Evolutionary conservation across 2,113 vertebrate genomes (phyloP).

Genomic region (Poecile atricapillus): DNA sequence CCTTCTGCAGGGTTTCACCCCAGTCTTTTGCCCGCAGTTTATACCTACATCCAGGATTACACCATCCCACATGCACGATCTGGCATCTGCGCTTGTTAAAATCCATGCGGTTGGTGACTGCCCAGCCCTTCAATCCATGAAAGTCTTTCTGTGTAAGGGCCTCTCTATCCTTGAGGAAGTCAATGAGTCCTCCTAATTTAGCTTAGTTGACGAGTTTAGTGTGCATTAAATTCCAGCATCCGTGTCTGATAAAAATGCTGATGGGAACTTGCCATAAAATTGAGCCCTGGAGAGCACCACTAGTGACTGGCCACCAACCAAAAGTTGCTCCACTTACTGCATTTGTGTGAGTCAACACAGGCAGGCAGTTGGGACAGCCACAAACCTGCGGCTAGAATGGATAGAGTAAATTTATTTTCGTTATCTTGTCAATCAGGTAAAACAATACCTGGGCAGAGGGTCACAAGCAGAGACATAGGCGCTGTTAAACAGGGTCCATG

Average conservation of each 20-base stretch:
- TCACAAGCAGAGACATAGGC: not conserved
- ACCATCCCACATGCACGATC: not conserved
- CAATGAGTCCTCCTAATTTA: not conserved
- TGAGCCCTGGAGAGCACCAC: not conserved
- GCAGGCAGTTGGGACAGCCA: not conserved
- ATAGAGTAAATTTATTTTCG: not conserved
- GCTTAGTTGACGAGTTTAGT: not conserved
- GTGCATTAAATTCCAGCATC: not conserved
- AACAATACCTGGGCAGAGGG: not conserved
- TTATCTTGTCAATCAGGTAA: not conserved
- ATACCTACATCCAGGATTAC: not conserved
- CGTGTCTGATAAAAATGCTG: not conserved
- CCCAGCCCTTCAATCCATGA: not conserved
- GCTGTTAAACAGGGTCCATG: not conserved
- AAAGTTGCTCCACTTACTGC: not conserved
- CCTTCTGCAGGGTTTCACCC: not conserved
- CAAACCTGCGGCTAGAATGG: not conserved
- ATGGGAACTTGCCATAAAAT: not conserved
- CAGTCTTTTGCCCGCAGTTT: not conserved
- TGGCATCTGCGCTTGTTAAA: not conserved
- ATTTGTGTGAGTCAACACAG: not conserved
- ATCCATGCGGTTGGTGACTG: not conserved
- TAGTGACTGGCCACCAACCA: not conserved
- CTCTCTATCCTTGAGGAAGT: not conserved
- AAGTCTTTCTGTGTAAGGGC: not conserved